Evolutionary conservation across 2,797 vertebrate species (phyloP).

Genomic region (Momotus momota): DNA sequence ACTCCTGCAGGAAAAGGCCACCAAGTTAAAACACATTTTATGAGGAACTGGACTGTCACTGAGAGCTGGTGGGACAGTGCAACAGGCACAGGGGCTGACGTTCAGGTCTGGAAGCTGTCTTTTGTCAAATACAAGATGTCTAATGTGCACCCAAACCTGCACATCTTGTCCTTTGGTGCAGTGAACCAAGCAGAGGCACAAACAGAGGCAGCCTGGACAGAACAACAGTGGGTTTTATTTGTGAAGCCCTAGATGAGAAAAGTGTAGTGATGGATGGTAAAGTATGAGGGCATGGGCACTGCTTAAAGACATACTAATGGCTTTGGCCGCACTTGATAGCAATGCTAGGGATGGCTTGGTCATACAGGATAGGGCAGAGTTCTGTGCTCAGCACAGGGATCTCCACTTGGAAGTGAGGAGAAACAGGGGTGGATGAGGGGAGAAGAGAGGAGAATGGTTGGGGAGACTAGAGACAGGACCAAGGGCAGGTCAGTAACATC

Average conservation of each 20-base stretch:
- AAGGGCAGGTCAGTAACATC: not conserved
- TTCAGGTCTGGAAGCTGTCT: not conserved
- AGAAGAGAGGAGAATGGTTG: not conserved
- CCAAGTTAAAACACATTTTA: not conserved
- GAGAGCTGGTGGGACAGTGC: not conserved
- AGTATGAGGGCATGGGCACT: not conserved
- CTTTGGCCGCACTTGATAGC: not conserved
- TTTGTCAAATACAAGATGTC: not conserved
- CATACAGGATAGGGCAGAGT: fast-evolving
- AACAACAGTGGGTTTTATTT: not conserved
- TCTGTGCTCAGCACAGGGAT: not conserved
- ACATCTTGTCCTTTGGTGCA: not conserved
- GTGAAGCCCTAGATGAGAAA: not conserved
- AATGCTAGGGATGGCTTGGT: not conserved
- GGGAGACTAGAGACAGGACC: not conserved
- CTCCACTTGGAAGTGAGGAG: not conserved
- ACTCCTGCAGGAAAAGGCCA: not conserved
- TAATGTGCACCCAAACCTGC: not conserved
- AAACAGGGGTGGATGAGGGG: not conserved
- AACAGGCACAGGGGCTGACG: not conserved
- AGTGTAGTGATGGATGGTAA: too few species aligned
- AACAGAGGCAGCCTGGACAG: not conserved
- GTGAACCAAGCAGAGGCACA: not conserved
- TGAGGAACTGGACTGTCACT: not conserved
- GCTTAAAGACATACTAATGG: not conserved